Evolutionary conservation across 2,113 vertebrate species (phyloP).

Genomic region (Calypte anna): DNA sequence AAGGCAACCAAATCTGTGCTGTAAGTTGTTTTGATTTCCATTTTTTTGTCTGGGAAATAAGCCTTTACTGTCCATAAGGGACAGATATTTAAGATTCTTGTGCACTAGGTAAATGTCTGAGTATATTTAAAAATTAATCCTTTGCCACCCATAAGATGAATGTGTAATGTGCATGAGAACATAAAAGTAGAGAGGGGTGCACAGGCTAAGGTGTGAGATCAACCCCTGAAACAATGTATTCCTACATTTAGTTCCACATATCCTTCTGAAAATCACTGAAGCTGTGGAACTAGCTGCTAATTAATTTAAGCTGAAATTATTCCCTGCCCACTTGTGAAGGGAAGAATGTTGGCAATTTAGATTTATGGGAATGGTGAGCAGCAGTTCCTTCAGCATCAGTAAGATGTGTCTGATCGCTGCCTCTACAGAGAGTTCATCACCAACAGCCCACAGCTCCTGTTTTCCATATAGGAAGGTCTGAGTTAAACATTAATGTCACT

Average conservation of each 20-base stretch:
- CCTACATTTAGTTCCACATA: background rate
- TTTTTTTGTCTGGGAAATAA: background rate
- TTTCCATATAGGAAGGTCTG: background rate
- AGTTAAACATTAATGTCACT: background rate
- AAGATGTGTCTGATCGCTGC: background rate
- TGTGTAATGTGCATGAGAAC: background rate
- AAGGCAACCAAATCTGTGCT: background rate
- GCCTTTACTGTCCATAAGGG: background rate
- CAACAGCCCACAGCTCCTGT: fast-evolving
- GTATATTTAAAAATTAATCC: background rate
- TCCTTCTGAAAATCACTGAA: background rate
- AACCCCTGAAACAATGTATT: background rate
- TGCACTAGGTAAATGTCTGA: background rate
- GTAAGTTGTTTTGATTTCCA: background rate
- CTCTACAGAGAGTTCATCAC: background rate
- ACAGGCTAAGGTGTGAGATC: background rate
- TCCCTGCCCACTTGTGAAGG: background rate
- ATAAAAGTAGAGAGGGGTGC: background rate
- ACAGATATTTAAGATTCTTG: background rate
- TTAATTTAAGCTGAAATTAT: background rate
- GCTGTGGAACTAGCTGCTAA: background rate
- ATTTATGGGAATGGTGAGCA: background rate
- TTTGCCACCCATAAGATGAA: background rate
- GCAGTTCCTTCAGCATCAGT: background rate
- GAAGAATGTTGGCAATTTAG: background rate